Base-by-base conservation (phyloP, 2,888 invertebrate species). In the Metalampra italica region DNA sequence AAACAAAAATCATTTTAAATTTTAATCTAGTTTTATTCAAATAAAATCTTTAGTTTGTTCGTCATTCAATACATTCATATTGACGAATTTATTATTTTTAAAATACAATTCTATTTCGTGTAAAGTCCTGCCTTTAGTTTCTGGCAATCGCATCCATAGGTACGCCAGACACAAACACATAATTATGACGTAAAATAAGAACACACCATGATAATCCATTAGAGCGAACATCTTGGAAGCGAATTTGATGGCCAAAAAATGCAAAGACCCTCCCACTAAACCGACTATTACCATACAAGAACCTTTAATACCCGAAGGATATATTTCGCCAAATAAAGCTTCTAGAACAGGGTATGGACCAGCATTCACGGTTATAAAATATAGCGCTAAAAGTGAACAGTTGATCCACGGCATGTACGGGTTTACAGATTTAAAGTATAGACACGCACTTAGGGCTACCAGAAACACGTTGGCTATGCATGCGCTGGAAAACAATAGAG, bases 71-170 rank as follows among this genome's bases (percentile, higher is more conserved):
- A 49, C 15, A 39, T 51, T 45, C 15, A 44, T 40, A 9, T 50
- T 51, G 13, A 51, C 40, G 43, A 51, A 52, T 1, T 4, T 50
- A 41, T 57, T 50, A 39, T 60, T 60, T 36, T 61, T 64, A 14
- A 69, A 65, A 48, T 54, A 64, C 42, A 62, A 39, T 40, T 69
- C 71, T 2, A 69, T 66, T 53, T 71, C 67, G 39, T 67, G 66
- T 42, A 71, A 47, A n/a, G 64, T 68, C 40, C 58, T 57, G 0
- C 64, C 64, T 47, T 64, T 69, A 0, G 69, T 71, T 53, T 71
- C 69, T 0, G 68, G 68, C 45, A 71, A 45, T 44, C 53, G 53
- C 12, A 57, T n/a, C 60, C 65, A 69, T 5, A 67, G 43, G 39
- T 59, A 64, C 0, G 47, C 38, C 0, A 68, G 40, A 50, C 68